phyloP scores from a whole-genome alignment of 1,140 invertebrate species.

The Aphis gossypii region DNA sequence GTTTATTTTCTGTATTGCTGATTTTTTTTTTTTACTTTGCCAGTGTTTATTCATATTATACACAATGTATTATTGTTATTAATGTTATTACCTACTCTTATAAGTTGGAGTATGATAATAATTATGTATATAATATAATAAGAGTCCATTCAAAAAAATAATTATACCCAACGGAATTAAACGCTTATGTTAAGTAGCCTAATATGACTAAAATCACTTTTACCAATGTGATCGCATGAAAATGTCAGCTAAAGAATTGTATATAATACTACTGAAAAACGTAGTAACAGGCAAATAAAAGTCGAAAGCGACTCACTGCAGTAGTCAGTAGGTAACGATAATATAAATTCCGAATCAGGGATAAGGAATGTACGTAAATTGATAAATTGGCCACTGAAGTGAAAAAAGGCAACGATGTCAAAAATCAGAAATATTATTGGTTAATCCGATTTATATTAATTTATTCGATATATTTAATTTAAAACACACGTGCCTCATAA shows the following conservation, averaged over 20 bases:
- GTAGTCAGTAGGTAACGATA: neutral
- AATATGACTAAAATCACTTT: neutral
- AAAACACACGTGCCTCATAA: too few species aligned
- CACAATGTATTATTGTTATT: too few species aligned
- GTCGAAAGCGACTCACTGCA: too few species aligned
- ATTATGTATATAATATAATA: neutral
- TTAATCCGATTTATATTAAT: too few species aligned
- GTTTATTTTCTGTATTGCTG: neutral
- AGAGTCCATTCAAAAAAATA: neutral
- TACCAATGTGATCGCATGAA: neutral
- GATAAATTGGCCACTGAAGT: neutral
- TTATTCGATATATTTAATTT: too few species aligned
- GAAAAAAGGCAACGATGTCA: neutral
- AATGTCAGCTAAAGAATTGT: neutral
- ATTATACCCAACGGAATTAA: neutral
- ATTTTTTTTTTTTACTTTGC: neutral
- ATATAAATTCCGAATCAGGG: neutral
- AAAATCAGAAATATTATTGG: neutral
- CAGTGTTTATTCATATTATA: neutral
- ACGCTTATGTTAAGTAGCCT: neutral
- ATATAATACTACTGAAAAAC: neutral
- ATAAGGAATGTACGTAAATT: neutral
- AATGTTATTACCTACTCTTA: neutral
- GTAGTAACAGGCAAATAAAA: neutral
- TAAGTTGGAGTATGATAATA: neutral